These are phyloP conservation scores for Phoenicopterus ruber DNA, from an alignment of 2,113 vertebrate genomes.

Conservation along the genomic window DNA sequence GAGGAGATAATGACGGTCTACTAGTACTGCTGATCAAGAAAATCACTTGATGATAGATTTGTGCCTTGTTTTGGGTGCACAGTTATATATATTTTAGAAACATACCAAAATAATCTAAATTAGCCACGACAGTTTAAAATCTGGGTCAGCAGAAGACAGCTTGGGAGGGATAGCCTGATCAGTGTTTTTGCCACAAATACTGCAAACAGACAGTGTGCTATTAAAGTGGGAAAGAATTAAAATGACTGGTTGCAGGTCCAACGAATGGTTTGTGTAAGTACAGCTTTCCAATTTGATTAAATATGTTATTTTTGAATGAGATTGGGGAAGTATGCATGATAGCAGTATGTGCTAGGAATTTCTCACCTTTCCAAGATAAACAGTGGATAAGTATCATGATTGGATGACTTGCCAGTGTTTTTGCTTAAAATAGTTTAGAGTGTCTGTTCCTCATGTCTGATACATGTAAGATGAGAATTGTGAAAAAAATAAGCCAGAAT, in stretches of 20 bases:
- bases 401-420: neutral
- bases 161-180: neutral
- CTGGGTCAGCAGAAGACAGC: neutral
- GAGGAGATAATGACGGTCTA: neutral
- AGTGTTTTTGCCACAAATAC: neutral
- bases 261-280: neutral
- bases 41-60: neutral
- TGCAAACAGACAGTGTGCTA: neutral
- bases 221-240: neutral
- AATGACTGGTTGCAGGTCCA: neutral
- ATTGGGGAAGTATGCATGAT: neutral
- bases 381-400: neutral
- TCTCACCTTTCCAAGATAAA: constrained; percentile 33
- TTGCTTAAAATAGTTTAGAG: neutral
- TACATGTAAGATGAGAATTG: neutral
- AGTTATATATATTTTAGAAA: neutral
- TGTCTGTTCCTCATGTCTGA: neutral
- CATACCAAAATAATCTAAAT: neutral
- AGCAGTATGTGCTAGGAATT: neutral
- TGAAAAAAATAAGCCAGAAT: neutral
- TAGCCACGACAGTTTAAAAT: neutral
- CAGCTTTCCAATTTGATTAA: neutral
- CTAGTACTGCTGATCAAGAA: neutral
- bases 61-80: neutral
- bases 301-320: neutral